A percentile compares a stretch with the other conserved stretches of the same genome.
These are phyloP conservation scores for Amphiprion percula DNA, from an alignment of 2,113 vertebrate genomes.

Conservation along the genomic window DNA sequence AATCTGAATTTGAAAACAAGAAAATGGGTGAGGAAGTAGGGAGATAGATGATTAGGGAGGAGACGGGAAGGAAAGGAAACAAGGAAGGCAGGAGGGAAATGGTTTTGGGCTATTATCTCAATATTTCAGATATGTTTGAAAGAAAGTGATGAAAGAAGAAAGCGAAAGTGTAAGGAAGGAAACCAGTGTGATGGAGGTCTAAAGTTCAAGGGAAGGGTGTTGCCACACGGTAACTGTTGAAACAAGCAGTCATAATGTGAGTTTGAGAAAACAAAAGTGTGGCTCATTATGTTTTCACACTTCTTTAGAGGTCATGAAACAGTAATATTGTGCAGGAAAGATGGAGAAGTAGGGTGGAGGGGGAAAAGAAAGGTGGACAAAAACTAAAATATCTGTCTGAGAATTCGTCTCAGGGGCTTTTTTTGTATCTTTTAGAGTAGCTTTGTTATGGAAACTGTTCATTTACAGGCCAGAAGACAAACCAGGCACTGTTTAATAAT, in stretches of 20 bases:
- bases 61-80: slow-evolving; percentile 29
- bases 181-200: too few relatives aligned
- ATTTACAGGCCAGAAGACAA: too few relatives aligned
- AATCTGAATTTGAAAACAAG: background rate
- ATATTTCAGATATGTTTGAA: background rate
- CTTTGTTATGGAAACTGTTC: too few relatives aligned
- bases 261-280: background rate
- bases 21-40: background rate
- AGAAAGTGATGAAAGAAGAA: slow-evolving; percentile 22
- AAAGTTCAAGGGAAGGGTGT: slow-evolving; percentile 6
- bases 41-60: slow-evolving; percentile 2
- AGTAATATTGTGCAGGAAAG: slow-evolving; percentile 15
- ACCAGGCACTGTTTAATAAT: too few relatives aligned
- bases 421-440: too few relatives aligned
- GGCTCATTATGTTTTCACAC: background rate
- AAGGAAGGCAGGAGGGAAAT: slow-evolving; percentile 16
- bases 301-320: background rate
- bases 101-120: background rate
- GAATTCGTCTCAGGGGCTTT: too few relatives aligned
- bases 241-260: background rate
- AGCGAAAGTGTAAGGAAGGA: slow-evolving; percentile 3
- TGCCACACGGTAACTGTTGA: background rate
- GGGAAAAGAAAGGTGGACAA: too few relatives aligned
- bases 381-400: too few relatives aligned
- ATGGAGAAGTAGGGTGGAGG: too few relatives aligned